A percentile compares a stretch with the other conserved stretches of the same genome.
Evolutionary conservation across 2,797 vertebrate genomes (phyloP).

Genomic region (Sternarchorhynchus goeldii): DNA sequence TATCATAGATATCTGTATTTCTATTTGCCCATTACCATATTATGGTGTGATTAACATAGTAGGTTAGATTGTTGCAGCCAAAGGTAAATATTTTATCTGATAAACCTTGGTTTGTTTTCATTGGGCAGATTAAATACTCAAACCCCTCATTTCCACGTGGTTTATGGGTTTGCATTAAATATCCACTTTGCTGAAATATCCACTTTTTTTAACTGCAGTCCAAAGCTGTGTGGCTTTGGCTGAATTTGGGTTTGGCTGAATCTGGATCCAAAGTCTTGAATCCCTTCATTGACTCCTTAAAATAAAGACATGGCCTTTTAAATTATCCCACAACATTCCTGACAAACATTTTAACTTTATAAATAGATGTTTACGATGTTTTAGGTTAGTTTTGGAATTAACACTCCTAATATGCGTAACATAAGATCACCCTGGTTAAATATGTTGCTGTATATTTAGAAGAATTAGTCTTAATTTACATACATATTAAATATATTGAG

Average conservation of each 20-base stretch:
- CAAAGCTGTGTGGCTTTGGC: constrained; percentile 8
- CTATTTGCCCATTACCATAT: constrained; percentile 4
- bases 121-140: background rate
- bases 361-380: too few relatives aligned
- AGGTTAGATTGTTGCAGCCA: background rate
- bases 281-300: too few relatives aligned
- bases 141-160: background rate
- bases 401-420: too few relatives aligned
- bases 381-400: too few relatives aligned
- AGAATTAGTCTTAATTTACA: background rate
- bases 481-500: background rate
- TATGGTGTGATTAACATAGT: background rate
- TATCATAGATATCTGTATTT: background rate
- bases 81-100: constrained; percentile 10
- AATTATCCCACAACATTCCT: too few relatives aligned
- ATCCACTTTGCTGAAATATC: constrained; percentile 23
- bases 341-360: too few relatives aligned
- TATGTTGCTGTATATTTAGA: background rate
- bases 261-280: background rate
- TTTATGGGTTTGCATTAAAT: background rate
- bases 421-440: background rate
- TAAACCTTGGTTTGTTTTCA: constrained; percentile 2
- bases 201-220: constrained; percentile 5
- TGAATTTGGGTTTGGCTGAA: background rate
- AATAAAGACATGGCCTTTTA: too few relatives aligned